Conservation (phyloP, 2,888 invertebrate species). For the Chloromyia formosa region DNA sequence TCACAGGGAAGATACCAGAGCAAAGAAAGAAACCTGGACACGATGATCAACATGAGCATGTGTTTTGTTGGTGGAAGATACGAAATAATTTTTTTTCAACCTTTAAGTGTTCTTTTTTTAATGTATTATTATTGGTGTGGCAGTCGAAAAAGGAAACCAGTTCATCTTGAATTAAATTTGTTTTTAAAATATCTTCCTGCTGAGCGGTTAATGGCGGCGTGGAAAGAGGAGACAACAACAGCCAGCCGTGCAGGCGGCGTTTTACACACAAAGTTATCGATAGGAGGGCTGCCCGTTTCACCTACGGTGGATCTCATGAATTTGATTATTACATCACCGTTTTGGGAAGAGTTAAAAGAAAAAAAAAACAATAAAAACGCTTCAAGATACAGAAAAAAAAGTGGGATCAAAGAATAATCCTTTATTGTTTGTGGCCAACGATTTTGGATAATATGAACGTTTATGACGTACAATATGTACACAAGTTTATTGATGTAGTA, state of each 20-base stretch:
- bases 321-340: slow-evolving; percentile 48
- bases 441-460: background rate
- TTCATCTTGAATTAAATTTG: slow-evolving; percentile 44
- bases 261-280: slow-evolving; percentile 41
- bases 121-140: no score
- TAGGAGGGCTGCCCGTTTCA: slow-evolving; percentile 37
- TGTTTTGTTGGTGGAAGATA: slow-evolving; percentile 2
- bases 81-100: slow-evolving; percentile 11
- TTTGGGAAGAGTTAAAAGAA: background rate
- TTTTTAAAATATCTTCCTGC: slow-evolving; percentile 50
- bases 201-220: slow-evolving; percentile 50
- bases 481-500: slow-evolving; percentile 9
- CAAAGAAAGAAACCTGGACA: background rate
- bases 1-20: background rate
- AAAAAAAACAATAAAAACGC: no score
- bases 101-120: background rate
- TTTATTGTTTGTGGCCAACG: slow-evolving; percentile 49
- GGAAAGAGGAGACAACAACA: slow-evolving; percentile 50
- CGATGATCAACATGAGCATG: slow-evolving; percentile 20
- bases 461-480: background rate
- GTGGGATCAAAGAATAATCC: background rate
- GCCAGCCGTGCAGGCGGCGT: slow-evolving; percentile 45
- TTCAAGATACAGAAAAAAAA: no score
- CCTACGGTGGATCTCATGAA: slow-evolving; percentile 42
- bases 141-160: slow-evolving; percentile 22